Evolutionary conservation across 2,113 vertebrate species (phyloP).

Genomic region (Pongo pygmaeus): DNA sequence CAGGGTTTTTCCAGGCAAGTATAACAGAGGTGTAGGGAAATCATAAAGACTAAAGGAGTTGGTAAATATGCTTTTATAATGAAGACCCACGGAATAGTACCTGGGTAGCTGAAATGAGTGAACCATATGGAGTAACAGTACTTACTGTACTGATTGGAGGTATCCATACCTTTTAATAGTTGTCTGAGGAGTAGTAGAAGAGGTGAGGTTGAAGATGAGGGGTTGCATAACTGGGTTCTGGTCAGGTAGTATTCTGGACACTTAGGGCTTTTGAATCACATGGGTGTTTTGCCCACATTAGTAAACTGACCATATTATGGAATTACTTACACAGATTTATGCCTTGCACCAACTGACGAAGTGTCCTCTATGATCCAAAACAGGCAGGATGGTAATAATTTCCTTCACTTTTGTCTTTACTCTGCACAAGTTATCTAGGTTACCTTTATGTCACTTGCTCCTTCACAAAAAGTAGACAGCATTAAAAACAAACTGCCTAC

Average conservation of each 20-base stretch:
- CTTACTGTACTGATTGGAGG: not conserved
- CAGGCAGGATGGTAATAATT: not conserved
- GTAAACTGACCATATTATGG: not conserved
- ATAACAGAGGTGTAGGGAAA: not conserved
- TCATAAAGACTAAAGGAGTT: not conserved
- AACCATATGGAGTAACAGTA: not conserved
- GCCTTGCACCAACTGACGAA: not conserved
- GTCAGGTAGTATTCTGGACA: not conserved
- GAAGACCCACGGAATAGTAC: not conserved
- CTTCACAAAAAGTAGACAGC: not conserved
- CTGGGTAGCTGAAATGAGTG: not conserved
- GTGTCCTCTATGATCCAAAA: not conserved
- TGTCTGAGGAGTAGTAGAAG: not conserved
- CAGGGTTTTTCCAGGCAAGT: not conserved
- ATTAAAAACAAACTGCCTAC: not conserved
- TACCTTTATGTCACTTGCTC: not conserved
- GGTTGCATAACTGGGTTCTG: not conserved
- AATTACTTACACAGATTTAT: not conserved
- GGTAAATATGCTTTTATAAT: not conserved
- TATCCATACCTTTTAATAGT: not conserved
- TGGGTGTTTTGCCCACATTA: not conserved
- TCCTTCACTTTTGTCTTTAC: not conserved
- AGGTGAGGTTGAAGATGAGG: not conserved
- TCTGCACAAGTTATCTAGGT: not conserved
- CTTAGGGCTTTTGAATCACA: not conserved